phyloP scores from a whole-genome alignment of 2,797 vertebrate genomes.

The Acipenser transmontanus region DNA sequence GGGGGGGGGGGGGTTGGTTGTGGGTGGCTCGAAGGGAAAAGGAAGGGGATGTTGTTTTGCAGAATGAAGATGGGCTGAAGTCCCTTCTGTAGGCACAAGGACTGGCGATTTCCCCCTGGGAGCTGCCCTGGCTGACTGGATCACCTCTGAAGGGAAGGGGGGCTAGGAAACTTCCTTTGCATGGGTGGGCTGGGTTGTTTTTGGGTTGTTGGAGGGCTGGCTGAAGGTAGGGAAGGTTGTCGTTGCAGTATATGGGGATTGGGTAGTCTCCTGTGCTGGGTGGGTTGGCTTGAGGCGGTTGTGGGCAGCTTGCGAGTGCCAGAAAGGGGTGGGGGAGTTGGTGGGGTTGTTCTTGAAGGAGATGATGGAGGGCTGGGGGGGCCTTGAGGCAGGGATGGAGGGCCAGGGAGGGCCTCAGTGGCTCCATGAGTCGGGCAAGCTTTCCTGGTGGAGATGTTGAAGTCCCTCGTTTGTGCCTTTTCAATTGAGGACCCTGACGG shows the following conservation, averaged over 20 bases:
- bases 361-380: constrained; percentile 34
- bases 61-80: constrained; percentile 14
- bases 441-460: too few species aligned
- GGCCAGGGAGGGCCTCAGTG: constrained; percentile 42
- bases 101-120: not conserved
- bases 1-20: constrained; percentile 12
- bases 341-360: constrained; percentile 29
- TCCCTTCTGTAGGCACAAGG: constrained; percentile 33
- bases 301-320: constrained; percentile 53
- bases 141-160: constrained; percentile 21
- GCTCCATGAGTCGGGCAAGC: not conserved
- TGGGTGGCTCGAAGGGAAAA: constrained; percentile 17
- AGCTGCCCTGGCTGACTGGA: not conserved
- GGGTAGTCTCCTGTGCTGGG: constrained; percentile 49
- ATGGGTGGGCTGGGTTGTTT: constrained; percentile 42
- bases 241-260: constrained; percentile 51
- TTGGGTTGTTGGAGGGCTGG: constrained; percentile 40
- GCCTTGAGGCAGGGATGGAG: constrained; percentile 31
- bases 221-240: constrained; percentile 38
- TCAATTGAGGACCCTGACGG: constrained; percentile 1
- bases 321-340: constrained; percentile 45
- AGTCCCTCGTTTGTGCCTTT: too few species aligned
- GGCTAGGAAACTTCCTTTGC: constrained; percentile 49
- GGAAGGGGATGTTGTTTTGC: constrained; percentile 11
- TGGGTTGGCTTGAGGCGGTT: constrained; percentile 46